Evolutionary conservation across 2,888 invertebrate species (phyloP).

Genomic region (Oegoconia quadripuncta): DNA sequence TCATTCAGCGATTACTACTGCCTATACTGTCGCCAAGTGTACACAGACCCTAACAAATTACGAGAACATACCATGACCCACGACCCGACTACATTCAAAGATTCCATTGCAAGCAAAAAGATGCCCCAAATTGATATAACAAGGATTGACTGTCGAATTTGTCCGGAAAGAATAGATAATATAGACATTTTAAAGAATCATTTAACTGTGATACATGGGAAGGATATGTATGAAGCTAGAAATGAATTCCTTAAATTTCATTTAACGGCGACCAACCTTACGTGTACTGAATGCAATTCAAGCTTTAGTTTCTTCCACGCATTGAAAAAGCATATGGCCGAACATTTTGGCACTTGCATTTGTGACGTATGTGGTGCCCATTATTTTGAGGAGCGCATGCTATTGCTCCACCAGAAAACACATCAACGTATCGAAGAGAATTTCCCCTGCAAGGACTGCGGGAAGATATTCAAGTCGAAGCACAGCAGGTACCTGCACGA

Average conservation of each 20-base stretch:
- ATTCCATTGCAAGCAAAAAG: constrained; percentile 41
- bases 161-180: constrained; percentile 38
- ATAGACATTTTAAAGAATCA: constrained; percentile 48
- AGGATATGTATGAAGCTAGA: constrained; percentile 26
- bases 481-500: constrained; percentile 59
- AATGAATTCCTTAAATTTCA: constrained; percentile 50
- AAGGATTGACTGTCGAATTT: constrained; percentile 57
- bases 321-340: constrained; percentile 67
- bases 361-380: constrained; percentile 67
- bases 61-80: constrained; percentile 54
- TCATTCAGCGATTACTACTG: constrained; percentile 58
- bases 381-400: constrained; percentile 67
- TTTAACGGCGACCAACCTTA: constrained; percentile 40
- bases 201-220: constrained; percentile 37
- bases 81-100: constrained; percentile 45
- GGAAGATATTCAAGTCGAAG: constrained; percentile 62
- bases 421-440: constrained; percentile 59
- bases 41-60: constrained; percentile 46
- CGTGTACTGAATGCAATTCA: constrained; percentile 40
- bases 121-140: constrained; percentile 47
- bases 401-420: constrained; percentile 56
- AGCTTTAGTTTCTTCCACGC: constrained; percentile 58
- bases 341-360: constrained; percentile 59
- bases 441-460: constrained; percentile 70
- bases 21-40: constrained; percentile 51